Percentiles rank a stretch among this genome's conserved stretches.
Conservation (phyloP, 2,113 vertebrate species). For the Eptesicus fuscus region DNA sequence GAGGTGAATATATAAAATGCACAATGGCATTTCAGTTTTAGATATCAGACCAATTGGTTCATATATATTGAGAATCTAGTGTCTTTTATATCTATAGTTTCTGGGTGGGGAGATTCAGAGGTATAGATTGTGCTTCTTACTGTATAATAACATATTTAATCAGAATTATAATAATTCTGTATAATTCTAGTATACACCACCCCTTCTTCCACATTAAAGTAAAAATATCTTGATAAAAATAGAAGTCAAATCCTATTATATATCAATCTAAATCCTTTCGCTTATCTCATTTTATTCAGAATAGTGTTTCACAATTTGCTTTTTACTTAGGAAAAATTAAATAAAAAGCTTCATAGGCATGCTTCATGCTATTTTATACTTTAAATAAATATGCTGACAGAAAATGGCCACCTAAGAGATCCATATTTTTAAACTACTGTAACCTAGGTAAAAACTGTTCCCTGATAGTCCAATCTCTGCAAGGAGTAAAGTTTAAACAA, state of each 20-base stretch:
- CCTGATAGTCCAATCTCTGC: background rate
- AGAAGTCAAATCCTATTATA: background rate
- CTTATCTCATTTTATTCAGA: constrained; percentile 12
- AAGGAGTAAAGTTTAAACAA: background rate
- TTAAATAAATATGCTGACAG: background rate
- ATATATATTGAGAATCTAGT: background rate
- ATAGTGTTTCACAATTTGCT: background rate
- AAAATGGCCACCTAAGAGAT: background rate
- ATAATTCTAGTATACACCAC: background rate
- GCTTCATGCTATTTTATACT: background rate
- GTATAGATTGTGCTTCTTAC: background rate
- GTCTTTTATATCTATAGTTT: background rate
- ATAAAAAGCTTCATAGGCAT: background rate
- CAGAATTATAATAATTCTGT: background rate
- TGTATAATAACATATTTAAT: background rate
- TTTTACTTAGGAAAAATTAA: background rate
- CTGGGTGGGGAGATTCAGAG: background rate
- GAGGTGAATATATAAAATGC: background rate
- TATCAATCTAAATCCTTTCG: background rate
- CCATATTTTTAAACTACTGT: background rate
- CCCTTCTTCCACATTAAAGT: background rate
- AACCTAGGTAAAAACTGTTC: background rate
- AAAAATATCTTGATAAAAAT: constrained; percentile 7
- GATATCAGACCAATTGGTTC: background rate
- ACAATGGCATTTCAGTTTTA: background rate